Base-by-base conservation (phyloP, 2,113 vertebrate genomes). In the Trochalopteron elliotii region DNA sequence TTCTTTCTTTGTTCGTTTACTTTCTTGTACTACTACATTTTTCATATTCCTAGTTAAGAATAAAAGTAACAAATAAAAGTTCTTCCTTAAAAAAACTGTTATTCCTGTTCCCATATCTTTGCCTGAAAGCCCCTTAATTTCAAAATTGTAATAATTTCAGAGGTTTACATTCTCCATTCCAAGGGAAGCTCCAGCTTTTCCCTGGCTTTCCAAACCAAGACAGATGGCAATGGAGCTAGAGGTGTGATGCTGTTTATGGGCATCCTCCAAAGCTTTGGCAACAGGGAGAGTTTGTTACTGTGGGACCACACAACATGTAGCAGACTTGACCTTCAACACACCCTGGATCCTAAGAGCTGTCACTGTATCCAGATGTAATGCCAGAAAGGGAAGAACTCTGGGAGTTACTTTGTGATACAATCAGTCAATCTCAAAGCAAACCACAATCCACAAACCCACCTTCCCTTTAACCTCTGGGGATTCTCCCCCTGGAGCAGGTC, bases 361-460 rank as follows among this genome's bases (percentile, higher is more conserved):
- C 33, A 11, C 30, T 52, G 15, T 8, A 47, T 17, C n/a, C 57
- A 42, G 12, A 22, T 64, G 21, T 3, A 0, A 25, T 4, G 12
- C 19, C 67, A 35, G 55, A 35, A 79, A 64, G 61, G 37, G 64
- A 79, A 79, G 37, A 14, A 11, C 15, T 84, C 49, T 24, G 25
- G 19, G 53, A 79, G 55, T n/a, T n/a, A n/a, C n/a, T n/a, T n/a
- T n/a, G n/a, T n/a, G n/a, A n/a, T n/a, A n/a, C 8, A 49, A 31
- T 35, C 19, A 83, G 39, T 33, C 69, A 33, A 84, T 7, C 49
- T 30, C 81, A 84, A 72, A 76, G 35, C 57, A 76, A 87, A 94
- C 57, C 7, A 12, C 47, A 76, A 44, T 50, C 8, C 45, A 52
- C 74, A 81, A 70, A 63, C 5, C 16, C 6, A 76, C 15, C 55